Evolutionary conservation across 1,140 invertebrate genomes (phyloP), one percentile per base, ranked within the genome.

Genomic region (Caerostris darwini): DNA sequence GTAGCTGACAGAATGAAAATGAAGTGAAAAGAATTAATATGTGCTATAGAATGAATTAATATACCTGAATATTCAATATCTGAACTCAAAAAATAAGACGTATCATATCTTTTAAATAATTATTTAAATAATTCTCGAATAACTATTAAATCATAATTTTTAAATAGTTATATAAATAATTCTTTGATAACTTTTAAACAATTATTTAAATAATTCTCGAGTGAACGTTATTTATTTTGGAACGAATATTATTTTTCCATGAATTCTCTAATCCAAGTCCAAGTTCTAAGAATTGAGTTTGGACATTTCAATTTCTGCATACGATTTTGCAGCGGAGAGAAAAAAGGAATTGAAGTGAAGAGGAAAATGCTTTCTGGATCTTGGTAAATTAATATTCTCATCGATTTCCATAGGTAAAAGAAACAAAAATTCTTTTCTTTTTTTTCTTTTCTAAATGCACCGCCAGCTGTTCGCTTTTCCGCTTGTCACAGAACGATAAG

Each of bases 381-480:
- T 77, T 77, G 71, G 71, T 19, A 58, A 83, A 83, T 83, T 83
- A 83, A 83, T 83, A 83, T 83, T 83, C 82, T 14, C n/a, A 58
- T 83, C 82, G 56, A 83, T 83, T 83, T 56, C 82, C n/a, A 58
- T 83, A 19, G 82, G 82, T 58, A 83, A n/a, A 64, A 17, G 14
- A 56, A 56, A 56, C 12, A 83, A 57, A 8, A 58, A 14, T 3
- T 83, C 54, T 83, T 56, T 34, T 34, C 34, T 34, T 34, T 34
- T 34, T 56, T 57, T 53, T 12, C 10, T 50, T 50, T 77, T 77
- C 14, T 8, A 50, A 50, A 50, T 56, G 19, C 54, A n/a, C 54
- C 82, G 57, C 71, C 82, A 83, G 82, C 82, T 83, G 82, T 57
- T 58, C 53, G 82, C 34, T 58, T 57, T 83, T n/a, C 82, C 82